Base-by-base conservation (phyloP, 2,797 vertebrate genomes). In the Gila robusta region DNA sequence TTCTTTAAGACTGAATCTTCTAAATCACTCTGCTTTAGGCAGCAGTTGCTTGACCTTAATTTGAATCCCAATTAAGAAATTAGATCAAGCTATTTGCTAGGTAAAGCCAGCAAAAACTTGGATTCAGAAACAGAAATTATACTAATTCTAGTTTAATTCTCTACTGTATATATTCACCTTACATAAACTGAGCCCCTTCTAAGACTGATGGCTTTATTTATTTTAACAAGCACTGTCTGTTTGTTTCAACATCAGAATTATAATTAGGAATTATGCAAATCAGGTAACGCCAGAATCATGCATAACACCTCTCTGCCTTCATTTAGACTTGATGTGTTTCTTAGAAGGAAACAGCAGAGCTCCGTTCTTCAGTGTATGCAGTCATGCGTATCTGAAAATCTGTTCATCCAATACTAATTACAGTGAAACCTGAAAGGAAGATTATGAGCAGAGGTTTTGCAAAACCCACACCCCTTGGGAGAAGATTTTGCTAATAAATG, bases 401-500 rank as follows among this genome's bases (percentile, higher is more conserved):
- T 64, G 35, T 79, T 62, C 14, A 82, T 21, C 4, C 41, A 79
- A 39, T 12, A 39, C 39, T 70, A 69, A 52, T 21, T 59, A 26
- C 35, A 44, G 19, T 37, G 32, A 32, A 35, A 64, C 37, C 41
- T 74, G 28, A 35, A 47, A 66, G 2, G 16, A 69, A 23, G 8
- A 73, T 59, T 80, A 73, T 76, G 12, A n/a, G 41, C 39, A 28
- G 59, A 47, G 21, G 41, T 79, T 87, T 72, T 28, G 10, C n/a
- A 83, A 62, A 64, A 66, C 64, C 37, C 26, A 32, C 26, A 26
- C 3, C 47, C 19, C 64, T 32, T 49, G 35, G 37, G 35, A 62
- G 14, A 28, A 52, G 23, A 78, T 78, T 78, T 41, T 28, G 23
- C 80, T 84, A 88, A 86, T 79, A 47, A 74, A 69, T 71, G 37